These are phyloP conservation scores for Coryphaenoides rupestris DNA, from an alignment of 2,113 vertebrate species.

Conservation along the genomic window DNA sequence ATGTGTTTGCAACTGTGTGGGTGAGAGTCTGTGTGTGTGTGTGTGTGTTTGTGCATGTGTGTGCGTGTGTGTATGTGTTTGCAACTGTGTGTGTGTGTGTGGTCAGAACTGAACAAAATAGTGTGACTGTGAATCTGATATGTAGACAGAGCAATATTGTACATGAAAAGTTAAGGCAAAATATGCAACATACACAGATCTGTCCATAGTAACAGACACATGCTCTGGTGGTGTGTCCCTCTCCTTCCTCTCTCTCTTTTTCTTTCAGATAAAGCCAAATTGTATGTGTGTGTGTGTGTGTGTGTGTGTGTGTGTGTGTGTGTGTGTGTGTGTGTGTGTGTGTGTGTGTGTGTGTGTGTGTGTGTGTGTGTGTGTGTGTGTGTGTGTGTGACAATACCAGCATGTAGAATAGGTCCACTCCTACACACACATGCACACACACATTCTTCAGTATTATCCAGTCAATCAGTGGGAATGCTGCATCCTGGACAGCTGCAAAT, in stretches of 20 bases:
- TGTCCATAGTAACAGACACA: too few relatives aligned
- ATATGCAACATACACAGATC: too few relatives aligned
- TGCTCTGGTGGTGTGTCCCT: too few relatives aligned
- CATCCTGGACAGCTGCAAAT: conserved; percentile 21
- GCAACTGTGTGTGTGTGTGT: conserved; percentile 14
- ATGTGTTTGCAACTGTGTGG: conserved; percentile 9
- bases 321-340: background rate
- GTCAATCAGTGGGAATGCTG: conserved; percentile 27
- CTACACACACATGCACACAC: conserved; percentile 36
- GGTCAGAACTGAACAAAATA: conserved; percentile 7
- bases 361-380: conserved; percentile 44
- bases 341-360: conserved; percentile 21
- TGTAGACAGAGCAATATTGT: conserved; percentile 5
- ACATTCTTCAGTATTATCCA: conserved; percentile 54
- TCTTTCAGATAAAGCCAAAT: background rate
- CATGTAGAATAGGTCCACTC: conserved; percentile 46
- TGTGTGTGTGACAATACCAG: conserved; percentile 50
- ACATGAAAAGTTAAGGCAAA: background rate
- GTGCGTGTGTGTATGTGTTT: conserved; percentile 10
- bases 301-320: background rate
- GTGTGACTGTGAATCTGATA: conserved; percentile 19
- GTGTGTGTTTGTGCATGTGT: conserved; percentile 19
- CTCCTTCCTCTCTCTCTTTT: background rate
- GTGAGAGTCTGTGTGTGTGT: conserved; percentile 18
- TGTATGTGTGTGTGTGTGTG: too few relatives aligned